Conservation (phyloP, 2,113 vertebrate species). For the Uropsilus gracilis region DNA sequence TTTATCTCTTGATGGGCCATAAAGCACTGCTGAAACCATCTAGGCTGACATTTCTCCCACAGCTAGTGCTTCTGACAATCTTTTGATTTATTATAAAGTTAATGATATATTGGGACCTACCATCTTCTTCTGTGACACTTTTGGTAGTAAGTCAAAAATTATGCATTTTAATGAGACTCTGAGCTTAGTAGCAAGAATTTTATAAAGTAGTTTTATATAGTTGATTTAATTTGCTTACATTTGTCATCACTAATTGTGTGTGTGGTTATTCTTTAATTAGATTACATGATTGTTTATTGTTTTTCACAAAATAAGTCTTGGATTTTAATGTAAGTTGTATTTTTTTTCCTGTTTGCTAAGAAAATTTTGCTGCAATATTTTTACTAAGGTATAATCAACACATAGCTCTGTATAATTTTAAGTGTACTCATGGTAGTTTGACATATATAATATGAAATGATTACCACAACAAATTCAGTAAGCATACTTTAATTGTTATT, state of each 20-base stretch:
- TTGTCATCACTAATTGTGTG: not conserved
- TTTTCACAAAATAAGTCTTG: constrained; percentile 29
- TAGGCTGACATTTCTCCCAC: not conserved
- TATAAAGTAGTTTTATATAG: constrained; percentile 33
- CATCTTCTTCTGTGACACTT: not conserved
- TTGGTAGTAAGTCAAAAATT: constrained; percentile 16
- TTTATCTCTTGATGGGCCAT: constrained; percentile 17
- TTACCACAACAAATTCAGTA: not conserved
- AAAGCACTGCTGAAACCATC: not conserved
- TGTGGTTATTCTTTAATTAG: not conserved
- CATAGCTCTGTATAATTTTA: not conserved
- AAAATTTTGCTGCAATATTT: not conserved
- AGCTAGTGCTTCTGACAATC: constrained; percentile 8
- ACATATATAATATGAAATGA: not conserved
- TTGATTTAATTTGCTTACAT: constrained; percentile 8
- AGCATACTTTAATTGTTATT: not conserved
- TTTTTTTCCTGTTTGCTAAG: not conserved
- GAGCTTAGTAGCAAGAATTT: constrained; percentile 34
- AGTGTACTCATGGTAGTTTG: not conserved
- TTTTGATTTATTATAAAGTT: constrained; percentile 19
- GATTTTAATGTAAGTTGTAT: constrained; percentile 20
- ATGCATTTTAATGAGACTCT: not conserved
- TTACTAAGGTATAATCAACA: not conserved
- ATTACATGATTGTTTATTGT: constrained; percentile 5
- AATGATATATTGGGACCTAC: not conserved